A percentile compares a stretch with the other conserved stretches of the same genome.
These are phyloP conservation scores for Pithys albifrons DNA, from an alignment of 2,113 vertebrate species.

Conservation along the genomic window DNA sequence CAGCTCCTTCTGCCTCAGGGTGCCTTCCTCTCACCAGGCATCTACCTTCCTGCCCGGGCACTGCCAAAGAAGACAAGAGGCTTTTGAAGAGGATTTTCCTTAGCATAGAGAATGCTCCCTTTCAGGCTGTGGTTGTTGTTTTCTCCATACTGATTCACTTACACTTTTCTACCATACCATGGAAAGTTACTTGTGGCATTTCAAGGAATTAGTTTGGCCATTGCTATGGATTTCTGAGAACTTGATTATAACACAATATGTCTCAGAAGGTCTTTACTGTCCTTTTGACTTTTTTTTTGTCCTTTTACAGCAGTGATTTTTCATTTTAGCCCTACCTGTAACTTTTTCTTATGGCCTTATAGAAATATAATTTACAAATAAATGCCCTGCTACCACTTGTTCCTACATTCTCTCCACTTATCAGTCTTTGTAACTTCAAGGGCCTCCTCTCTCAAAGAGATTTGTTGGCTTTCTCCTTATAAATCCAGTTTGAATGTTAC, in stretches of 20 bases:
- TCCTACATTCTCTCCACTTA: not conserved
- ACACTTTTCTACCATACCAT: not conserved
- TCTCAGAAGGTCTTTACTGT: not conserved
- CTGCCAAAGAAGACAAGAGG: not conserved
- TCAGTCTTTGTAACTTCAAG: not conserved
- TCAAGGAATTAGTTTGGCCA: not conserved
- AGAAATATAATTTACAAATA: constrained; percentile 5
- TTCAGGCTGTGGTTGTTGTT: not conserved
- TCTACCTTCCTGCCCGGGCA: not conserved
- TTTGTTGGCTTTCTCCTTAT: not conserved
- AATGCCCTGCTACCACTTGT: not conserved
- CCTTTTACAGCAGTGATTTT: not conserved
- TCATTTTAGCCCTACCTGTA: not conserved
- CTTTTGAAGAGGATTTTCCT: not conserved
- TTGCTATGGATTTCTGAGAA: constrained; percentile 10
- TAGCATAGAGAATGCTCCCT: not conserved
- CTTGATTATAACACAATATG: not conserved
- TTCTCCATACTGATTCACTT: not conserved
- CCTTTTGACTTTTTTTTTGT: not conserved
- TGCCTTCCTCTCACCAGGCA: not conserved
- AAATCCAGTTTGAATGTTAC: not conserved
- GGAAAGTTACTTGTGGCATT: not conserved
- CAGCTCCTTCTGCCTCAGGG: not conserved
- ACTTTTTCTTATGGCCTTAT: not conserved
- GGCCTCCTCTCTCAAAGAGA: not conserved